Base-by-base conservation (phyloP, 92 coral and sea anemone species). In the Phymanthus crucifer region DNA sequence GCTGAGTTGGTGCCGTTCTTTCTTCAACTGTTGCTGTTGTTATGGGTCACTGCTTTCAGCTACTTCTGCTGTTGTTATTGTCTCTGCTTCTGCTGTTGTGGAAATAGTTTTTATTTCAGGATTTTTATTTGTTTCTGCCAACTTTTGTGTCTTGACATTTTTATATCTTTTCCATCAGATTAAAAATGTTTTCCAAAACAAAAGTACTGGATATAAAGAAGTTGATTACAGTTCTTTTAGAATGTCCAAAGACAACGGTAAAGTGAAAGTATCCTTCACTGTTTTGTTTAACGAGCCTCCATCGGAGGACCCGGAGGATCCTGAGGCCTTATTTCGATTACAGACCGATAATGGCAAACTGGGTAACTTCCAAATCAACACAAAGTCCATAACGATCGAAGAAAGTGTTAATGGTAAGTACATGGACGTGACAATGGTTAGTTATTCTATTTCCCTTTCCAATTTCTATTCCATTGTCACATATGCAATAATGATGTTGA, bases 281-380 rank as follows among this genome's bases (percentile, higher is more conserved):
- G 77, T 72, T 31, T 34, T 50, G 10, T 80, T 71, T 71, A 66
- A 46, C 14, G n/a, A 70, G 40, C 76, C 78, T 56, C 78, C 77
- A 8, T 6, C 86, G 2, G n/a, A n/a, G n/a, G 50, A 47, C 0
- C 33, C 69, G 2, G 80, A 73, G n/a, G 86, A 82, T 52, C 86
- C 86, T 5, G 86, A 82, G 29, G 69, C 79, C 40, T 12, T 73
- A 3, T 82, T 82, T 35, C 72, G 61, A 29, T 82, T 32, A 6
- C 35, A 82, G n/a, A 82, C 80, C 6, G 80, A 82, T 9, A 38
- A 40, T 43, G 80, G 80, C 4, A 61, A 74, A 17, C 74, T 82
- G 37, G 86, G 86, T 26, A 73, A 73, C 14, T 82, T 82, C 45
- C 45, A 40, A 5, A 58, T 82, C 56, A 75, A 82, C 35, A 40